Percentiles rank a stretch among this genome's conserved stretches.
These are phyloP conservation scores for Prunella strophiata DNA, from an alignment of 2,797 vertebrate genomes.

Conservation along the genomic window DNA sequence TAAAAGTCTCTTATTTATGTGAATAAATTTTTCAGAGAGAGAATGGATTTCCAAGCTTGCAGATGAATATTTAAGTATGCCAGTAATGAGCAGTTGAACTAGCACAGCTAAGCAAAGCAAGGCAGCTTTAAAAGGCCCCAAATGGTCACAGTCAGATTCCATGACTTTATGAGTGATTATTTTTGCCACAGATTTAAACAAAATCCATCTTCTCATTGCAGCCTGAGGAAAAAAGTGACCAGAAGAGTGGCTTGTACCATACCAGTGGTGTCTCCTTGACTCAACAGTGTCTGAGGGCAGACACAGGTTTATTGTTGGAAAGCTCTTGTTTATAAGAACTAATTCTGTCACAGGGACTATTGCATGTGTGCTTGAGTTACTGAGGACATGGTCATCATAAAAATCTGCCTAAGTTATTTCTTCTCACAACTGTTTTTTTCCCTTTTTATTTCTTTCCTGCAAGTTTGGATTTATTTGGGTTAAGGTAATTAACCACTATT, in stretches of 20 bases:
- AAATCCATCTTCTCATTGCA: background rate
- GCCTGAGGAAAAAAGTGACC: background rate
- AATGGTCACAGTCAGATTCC: background rate
- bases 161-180: slow-evolving; percentile 4
- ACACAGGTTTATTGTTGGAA: background rate
- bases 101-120: background rate
- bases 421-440: background rate
- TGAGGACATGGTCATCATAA: background rate
- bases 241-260: background rate
- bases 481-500: background rate
- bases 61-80: slow-evolving; percentile 14
- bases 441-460: background rate
- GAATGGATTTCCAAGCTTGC: slow-evolving; percentile 26
- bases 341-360: background rate
- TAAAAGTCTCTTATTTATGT: background rate
- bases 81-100: slow-evolving; percentile 13
- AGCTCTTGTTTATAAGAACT: background rate
- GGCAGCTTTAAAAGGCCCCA: slow-evolving; percentile 5
- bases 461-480: background rate
- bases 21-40: slow-evolving; percentile 34
- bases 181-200: slow-evolving; percentile 31
- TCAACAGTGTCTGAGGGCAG: background rate
- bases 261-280: background rate
- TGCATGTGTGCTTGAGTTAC: background rate
- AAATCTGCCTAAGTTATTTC: background rate